phyloP scores from a whole-genome alignment of 1,140 invertebrate species.

The Chironomus tepperi region DNA sequence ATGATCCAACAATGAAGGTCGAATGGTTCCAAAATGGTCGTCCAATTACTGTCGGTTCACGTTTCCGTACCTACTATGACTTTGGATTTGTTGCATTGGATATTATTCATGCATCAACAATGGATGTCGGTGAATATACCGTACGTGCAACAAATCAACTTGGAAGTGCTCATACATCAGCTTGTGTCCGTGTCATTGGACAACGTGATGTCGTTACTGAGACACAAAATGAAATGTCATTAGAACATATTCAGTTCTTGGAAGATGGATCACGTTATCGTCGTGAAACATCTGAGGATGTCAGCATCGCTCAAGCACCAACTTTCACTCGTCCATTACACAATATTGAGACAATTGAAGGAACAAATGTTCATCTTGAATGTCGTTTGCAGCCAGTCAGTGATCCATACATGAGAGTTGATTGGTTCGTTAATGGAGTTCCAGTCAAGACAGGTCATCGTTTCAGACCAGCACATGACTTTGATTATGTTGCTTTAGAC shows the following conservation, averaged over 20 bases:
- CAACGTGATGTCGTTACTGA: slow-evolving; percentile 83
- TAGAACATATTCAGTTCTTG: slow-evolving; percentile 89
- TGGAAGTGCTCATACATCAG: slow-evolving; percentile 83
- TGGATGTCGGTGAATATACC: slow-evolving; percentile 91
- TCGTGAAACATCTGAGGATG: slow-evolving; percentile 62
- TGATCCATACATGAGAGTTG: slow-evolving; percentile 89
- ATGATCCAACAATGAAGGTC: slow-evolving; percentile 89
- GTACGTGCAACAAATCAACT: slow-evolving; percentile 79
- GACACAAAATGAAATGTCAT: slow-evolving; percentile 87
- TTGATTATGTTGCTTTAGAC: slow-evolving; percentile 94
- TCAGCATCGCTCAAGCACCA: slow-evolving; percentile 70
- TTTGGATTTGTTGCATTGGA: slow-evolving; percentile 89
- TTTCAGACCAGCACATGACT: slow-evolving; percentile 93
- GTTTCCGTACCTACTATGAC: slow-evolving; percentile 91
- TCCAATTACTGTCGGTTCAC: slow-evolving; percentile 76
- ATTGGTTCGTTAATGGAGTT: slow-evolving; percentile 94
- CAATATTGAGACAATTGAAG: slow-evolving; percentile 84
- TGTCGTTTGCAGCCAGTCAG: slow-evolving; percentile 87
- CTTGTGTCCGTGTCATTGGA: slow-evolving; percentile 76
- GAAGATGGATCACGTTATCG: slow-evolving; percentile 75
- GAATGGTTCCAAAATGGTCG: slow-evolving; percentile 93
- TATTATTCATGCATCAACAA: slow-evolving; percentile 74
- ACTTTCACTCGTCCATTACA: slow-evolving; percentile 80
- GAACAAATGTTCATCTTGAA: slow-evolving; percentile 88
- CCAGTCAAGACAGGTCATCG: slow-evolving; percentile 83